A percentile compares a stretch with the other conserved stretches of the same genome.
Conservation (phyloP, 2,113 vertebrate species). For the Microcebus jonahi region DNA sequence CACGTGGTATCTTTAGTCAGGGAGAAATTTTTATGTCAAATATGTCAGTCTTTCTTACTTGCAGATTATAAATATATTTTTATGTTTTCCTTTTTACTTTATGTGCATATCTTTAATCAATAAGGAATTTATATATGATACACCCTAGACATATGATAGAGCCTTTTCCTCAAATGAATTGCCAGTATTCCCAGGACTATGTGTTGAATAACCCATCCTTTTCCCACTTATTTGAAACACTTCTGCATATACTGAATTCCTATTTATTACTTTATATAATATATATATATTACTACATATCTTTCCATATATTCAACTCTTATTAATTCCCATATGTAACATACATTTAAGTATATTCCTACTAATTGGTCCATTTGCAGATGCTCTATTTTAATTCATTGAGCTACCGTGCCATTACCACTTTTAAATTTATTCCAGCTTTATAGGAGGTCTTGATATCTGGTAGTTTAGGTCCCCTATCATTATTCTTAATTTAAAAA, state of each 20-base stretch:
- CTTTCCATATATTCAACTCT: neutral
- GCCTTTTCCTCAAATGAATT: slow-evolving; percentile 25
- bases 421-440: neutral
- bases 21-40: neutral
- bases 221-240: neutral
- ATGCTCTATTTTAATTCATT: neutral
- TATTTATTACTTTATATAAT: neutral
- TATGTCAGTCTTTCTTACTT: neutral
- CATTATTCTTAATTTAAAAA: slow-evolving; percentile 13
- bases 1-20: neutral
- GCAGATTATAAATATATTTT: neutral
- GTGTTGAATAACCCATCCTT: neutral
- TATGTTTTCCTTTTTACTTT: neutral
- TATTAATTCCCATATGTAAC: neutral
- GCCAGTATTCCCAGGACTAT: neutral
- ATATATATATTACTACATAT: neutral
- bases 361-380: neutral
- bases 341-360: neutral
- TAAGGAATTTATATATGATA: neutral
- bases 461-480: neutral
- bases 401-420: neutral
- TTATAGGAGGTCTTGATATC: neutral
- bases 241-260: neutral
- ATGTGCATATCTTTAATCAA: neutral
- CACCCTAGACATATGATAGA: neutral